Conservation (phyloP, 2,113 vertebrate species). For the Speoplatyrhinus poulsoni region DNA sequence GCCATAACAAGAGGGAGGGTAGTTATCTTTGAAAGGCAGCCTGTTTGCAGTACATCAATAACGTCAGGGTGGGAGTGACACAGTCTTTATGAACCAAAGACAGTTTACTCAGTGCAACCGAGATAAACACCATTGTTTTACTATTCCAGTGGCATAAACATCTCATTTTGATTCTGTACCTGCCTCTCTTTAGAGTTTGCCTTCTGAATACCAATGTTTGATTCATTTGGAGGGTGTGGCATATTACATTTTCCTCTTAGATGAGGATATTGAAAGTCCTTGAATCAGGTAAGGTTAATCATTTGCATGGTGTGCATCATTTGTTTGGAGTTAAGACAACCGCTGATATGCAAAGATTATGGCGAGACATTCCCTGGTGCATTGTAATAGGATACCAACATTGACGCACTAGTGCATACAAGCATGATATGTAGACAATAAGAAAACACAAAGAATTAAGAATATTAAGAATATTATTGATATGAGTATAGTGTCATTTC, state of each 20-base stretch:
- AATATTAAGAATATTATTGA: too few species aligned
- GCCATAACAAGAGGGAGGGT: conserved; percentile 1
- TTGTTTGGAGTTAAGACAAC: too few species aligned
- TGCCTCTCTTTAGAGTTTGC: not conserved
- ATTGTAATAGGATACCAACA: too few species aligned
- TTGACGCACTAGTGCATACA: too few species aligned
- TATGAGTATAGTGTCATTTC: too few species aligned
- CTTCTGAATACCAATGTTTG: conserved; percentile 12
- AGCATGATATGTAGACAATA: too few species aligned
- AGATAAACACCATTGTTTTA: conserved; percentile 18
- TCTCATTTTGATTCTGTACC: conserved; percentile 20
- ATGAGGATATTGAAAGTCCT: not conserved
- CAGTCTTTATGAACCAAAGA: conserved; percentile 27
- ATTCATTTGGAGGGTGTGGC: conserved; percentile 5
- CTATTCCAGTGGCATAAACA: conserved; percentile 2
- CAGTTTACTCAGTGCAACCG: not conserved
- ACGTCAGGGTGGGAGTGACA: conserved; percentile 16
- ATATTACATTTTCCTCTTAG: conserved; percentile 1
- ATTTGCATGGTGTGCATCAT: too few species aligned
- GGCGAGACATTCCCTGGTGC: too few species aligned
- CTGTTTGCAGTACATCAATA: conserved; percentile 29
- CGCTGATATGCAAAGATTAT: too few species aligned
- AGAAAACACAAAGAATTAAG: too few species aligned
- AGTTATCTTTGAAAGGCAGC: not conserved
- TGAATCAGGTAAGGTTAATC: too few species aligned